Evolutionary conservation across 2,888 invertebrate species (phyloP).

Genomic region (Dorcus parallelipipedus): DNA sequence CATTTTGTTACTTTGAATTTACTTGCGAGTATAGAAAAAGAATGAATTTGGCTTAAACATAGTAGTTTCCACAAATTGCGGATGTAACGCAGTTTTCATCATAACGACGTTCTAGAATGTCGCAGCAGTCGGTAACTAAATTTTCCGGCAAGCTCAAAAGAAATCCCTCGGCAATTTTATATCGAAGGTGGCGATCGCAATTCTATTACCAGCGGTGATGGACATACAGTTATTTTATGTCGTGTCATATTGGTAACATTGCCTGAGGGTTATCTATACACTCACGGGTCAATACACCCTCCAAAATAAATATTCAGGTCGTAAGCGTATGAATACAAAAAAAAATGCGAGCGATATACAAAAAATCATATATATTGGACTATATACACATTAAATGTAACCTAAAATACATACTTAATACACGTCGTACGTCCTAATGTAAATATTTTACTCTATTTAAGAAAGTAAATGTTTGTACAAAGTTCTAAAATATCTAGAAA

Average conservation of each 20-base stretch:
- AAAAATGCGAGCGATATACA: slow-evolving; percentile 12
- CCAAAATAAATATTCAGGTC: neutral
- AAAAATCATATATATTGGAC: slow-evolving; percentile 19
- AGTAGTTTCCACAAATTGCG: too few relatives aligned
- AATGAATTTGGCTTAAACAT: too few relatives aligned
- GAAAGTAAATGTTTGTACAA: slow-evolving; percentile 44
- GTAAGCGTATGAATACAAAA: neutral
- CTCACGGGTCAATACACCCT: neutral
- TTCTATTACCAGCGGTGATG: slow-evolving; percentile 44
- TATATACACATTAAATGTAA: slow-evolving; percentile 42
- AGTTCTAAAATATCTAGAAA: slow-evolving; percentile 51
- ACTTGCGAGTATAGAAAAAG: too few relatives aligned
- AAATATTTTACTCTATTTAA: slow-evolving; percentile 36
- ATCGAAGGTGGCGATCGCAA: slow-evolving; percentile 47
- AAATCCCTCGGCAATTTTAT: slow-evolving; percentile 38
- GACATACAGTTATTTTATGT: slow-evolving; percentile 49
- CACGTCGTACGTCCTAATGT: slow-evolving; percentile 40
- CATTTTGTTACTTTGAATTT: too few relatives aligned
- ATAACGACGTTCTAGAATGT: slow-evolving; percentile 26
- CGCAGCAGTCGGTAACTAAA: slow-evolving; percentile 25
- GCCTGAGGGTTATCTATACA: slow-evolving; percentile 29
- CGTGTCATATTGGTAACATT: slow-evolving; percentile 48
- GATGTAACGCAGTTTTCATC: neutral
- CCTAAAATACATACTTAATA: slow-evolving; percentile 42
- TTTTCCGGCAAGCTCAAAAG: slow-evolving; percentile 24